Percentiles rank a stretch among this genome's conserved stretches.
Conservation (phyloP, 2,888 invertebrate species). For the Caenorhabditis sp. region DNA sequence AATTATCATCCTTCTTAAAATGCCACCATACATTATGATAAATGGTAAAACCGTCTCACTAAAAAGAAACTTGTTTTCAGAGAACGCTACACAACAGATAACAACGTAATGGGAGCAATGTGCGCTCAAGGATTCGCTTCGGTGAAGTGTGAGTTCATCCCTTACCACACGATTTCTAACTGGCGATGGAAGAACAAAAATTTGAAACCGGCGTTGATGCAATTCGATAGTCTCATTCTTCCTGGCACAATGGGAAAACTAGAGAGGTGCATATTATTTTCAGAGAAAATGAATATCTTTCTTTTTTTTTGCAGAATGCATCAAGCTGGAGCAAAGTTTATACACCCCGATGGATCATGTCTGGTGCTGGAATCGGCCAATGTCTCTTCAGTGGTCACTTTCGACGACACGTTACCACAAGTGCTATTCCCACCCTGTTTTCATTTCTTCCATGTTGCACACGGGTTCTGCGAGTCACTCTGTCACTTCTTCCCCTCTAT, state of each 20-base stretch:
- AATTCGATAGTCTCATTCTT: slow-evolving; percentile 64
- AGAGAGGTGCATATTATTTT: slow-evolving; percentile 38
- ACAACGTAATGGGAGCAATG: slow-evolving; percentile 79
- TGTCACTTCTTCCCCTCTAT: slow-evolving; percentile 64
- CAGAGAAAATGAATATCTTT: background rate
- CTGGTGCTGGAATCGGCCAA: slow-evolving; percentile 53
- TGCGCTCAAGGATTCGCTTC: slow-evolving; percentile 70
- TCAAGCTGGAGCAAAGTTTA: slow-evolving; percentile 63
- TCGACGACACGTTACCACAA: slow-evolving; percentile 57
- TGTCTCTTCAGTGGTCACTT: slow-evolving; percentile 56
- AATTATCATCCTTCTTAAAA: background rate
- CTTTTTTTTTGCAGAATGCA: slow-evolving; percentile 55
- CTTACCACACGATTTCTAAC: slow-evolving; percentile 76
- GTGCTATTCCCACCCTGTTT: slow-evolving; percentile 61
- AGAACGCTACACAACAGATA: slow-evolving; percentile 78
- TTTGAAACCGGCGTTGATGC: slow-evolving; percentile 61
- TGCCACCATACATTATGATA: background rate
- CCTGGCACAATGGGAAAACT: slow-evolving; percentile 65
- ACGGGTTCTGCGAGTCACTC: slow-evolving; percentile 60
- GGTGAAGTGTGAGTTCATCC: slow-evolving; percentile 75
- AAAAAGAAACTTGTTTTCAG: slow-evolving; percentile 32
- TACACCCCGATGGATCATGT: slow-evolving; percentile 61
- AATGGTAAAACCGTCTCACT: slow-evolving; percentile 9
- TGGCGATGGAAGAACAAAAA: slow-evolving; percentile 76
- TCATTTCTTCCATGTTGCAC: slow-evolving; percentile 64